These are phyloP conservation scores for Astyanax mexicanus DNA, from an alignment of 2,797 vertebrate genomes.

Conservation along the genomic window DNA sequence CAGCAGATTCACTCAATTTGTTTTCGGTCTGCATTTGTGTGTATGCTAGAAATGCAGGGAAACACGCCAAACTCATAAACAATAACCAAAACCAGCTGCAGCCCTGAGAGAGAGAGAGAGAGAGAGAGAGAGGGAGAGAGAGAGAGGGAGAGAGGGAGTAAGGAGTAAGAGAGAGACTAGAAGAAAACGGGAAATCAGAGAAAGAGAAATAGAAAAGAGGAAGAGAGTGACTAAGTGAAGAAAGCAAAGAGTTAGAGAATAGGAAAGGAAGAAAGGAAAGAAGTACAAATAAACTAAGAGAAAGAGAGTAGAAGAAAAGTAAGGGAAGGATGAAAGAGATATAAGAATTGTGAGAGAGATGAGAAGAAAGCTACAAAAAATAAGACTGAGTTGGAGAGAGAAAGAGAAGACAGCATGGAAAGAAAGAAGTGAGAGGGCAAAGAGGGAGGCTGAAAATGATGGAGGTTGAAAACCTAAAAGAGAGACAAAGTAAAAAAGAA, in stretches of 20 bases:
- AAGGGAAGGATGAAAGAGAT: too few species aligned
- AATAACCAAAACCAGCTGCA: slow-evolving; percentile 82
- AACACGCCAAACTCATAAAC: slow-evolving; percentile 77
- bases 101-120: slow-evolving; percentile 54
- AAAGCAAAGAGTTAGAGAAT: too few species aligned
- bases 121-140: slow-evolving; percentile 55
- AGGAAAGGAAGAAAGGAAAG: background rate
- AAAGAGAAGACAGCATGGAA: too few species aligned
- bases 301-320: slow-evolving; percentile 4
- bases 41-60: slow-evolving; percentile 53
- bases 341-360: too few species aligned
- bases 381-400: too few species aligned
- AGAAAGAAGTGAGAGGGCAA: too few species aligned
- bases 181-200: background rate
- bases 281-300: too few species aligned
- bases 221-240: background rate
- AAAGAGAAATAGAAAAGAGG: background rate
- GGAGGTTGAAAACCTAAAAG: too few species aligned
- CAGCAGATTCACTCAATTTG: slow-evolving; percentile 82
- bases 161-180: background rate
- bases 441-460: too few species aligned
- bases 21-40: slow-evolving; percentile 72
- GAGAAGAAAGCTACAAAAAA: too few species aligned
- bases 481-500: background rate
- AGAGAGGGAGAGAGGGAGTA: slow-evolving; percentile 5